A percentile compares a stretch with the other conserved stretches of the same genome.
phyloP scores from a whole-genome alignment of 2,797 vertebrate genomes.

The Lagodon rhomboides region DNA sequence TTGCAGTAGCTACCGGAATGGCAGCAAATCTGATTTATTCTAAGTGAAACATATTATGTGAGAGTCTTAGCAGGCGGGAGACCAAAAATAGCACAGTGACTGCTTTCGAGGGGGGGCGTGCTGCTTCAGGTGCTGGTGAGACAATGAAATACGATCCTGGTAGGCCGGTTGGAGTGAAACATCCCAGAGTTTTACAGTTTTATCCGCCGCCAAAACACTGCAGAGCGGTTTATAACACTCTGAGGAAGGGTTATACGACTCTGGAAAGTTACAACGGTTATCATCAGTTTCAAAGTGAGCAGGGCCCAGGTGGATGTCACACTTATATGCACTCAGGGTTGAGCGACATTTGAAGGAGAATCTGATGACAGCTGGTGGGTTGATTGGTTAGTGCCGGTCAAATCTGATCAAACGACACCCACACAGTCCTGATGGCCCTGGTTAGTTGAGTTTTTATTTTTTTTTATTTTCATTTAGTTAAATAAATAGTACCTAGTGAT shows the following conservation, averaged over 20 bases:
- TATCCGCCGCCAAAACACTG: background rate
- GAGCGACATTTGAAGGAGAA: no score
- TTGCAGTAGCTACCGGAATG: slow-evolving; percentile 16
- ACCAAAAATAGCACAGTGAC: slow-evolving; percentile 29
- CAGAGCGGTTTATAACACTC: background rate
- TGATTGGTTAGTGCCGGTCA: no score
- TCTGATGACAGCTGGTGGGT: no score
- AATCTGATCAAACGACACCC: no score
- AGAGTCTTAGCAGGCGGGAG: slow-evolving; percentile 8
- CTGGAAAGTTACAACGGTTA: background rate
- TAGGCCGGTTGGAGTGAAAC: slow-evolving; percentile 9
- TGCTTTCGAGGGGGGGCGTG: background rate
- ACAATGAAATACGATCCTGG: slow-evolving; percentile 15
- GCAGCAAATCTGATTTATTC: slow-evolving; percentile 37
- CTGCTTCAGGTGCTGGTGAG: slow-evolving; percentile 31
- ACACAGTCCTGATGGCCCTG: no score
- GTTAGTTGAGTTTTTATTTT: no score
- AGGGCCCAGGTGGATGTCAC: no score
- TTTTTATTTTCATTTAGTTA: no score
- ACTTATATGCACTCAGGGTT: no score
- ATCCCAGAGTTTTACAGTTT: background rate
- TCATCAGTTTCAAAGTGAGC: no score
- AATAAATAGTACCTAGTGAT: no score
- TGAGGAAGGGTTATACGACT: slow-evolving; percentile 17
- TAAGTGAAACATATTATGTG: slow-evolving; percentile 12